Percentiles rank a stretch among this genome's conserved stretches.
Evolutionary conservation across 2,113 vertebrate genomes (phyloP).

Genomic region (Ceuthmochares aereus): DNA sequence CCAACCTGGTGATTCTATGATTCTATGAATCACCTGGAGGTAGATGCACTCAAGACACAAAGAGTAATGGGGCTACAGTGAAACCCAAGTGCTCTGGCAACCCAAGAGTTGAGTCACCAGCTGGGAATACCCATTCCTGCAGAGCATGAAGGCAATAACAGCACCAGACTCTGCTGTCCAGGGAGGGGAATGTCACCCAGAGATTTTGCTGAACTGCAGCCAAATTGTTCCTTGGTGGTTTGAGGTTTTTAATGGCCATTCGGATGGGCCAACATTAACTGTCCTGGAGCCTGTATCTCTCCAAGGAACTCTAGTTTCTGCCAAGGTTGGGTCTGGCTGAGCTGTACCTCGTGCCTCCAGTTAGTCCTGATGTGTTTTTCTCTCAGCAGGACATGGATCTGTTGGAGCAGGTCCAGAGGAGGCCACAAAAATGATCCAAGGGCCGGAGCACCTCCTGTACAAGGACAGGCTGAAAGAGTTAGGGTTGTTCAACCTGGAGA

Average conservation of each 20-base stretch:
- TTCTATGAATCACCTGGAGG: accelerated
- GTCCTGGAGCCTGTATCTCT: neutral
- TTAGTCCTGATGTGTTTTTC: neutral
- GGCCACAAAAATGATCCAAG: too few species aligned
- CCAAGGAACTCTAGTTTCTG: neutral
- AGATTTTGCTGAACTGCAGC: neutral
- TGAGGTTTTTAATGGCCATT: neutral
- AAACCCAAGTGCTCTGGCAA: neutral
- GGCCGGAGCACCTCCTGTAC: too few species aligned
- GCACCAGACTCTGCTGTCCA: neutral
- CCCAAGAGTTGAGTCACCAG: accelerated
- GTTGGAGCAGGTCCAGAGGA: too few species aligned
- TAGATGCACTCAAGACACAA: accelerated
- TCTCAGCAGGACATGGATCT: neutral
- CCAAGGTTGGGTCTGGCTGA: neutral
- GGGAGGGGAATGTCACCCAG: neutral
- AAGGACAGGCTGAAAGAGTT: too few species aligned
- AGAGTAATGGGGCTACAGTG: neutral
- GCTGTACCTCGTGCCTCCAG: neutral
- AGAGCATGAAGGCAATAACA: neutral
- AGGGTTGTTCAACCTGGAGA: too few species aligned
- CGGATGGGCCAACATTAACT: neutral
- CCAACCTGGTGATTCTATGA: too few species aligned
- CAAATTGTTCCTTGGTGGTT: neutral
- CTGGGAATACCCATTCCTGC: neutral